Evolutionary conservation across 2,113 vertebrate genomes (phyloP), one percentile per base, ranked within the genome.

Genomic region (Neofelis nebulosa): DNA sequence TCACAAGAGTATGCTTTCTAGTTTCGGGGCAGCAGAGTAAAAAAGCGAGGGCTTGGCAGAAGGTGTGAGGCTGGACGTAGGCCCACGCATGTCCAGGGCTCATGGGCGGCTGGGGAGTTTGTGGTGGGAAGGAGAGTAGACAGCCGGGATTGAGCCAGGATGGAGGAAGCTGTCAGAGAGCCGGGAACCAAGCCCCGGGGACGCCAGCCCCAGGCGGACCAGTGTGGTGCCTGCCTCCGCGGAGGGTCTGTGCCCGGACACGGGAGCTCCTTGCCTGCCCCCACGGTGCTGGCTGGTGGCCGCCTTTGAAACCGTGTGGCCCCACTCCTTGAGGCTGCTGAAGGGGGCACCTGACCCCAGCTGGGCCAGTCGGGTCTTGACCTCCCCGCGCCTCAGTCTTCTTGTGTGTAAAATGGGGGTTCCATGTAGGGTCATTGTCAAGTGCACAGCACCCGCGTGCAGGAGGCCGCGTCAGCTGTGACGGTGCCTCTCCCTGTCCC

Each of bases 211-310:
- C 13, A 55, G 50, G 12, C 14, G 1, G n/a, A 15, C 33, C 25
- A 50, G 68, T 25, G 1, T 16, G 19, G n/a, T 7, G 16, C 14
- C 11, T n/a, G 9, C 50, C 1, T 3, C n/a, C 0, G 13, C 6
- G 50, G 11, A 3, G 7, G 11, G 52, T 61, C 52, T 74, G 36
- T 74, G 52, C 86, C 36, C 11, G 10, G 48, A 21, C 21, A 1
- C 5, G 1, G 2, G 66, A 55, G n/a, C 85, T 19, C 48, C 33
- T 27, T 9, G 3, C 31, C 25, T 18, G 66, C 9, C n/a, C n/a
- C 66, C 9, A 38, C 0, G 4, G 10, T 6, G 33, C 23, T 52
- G 4, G 33, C 50, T 1, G 33, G n/a, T 12, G 52, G 52, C 21
- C 13, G 11, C 50, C 55, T 82, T 36, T 29, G 55, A 33, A 61